phyloP scores from a whole-genome alignment of 1,140 invertebrate genomes.

The Ceratosolen fusciceps region DNA sequence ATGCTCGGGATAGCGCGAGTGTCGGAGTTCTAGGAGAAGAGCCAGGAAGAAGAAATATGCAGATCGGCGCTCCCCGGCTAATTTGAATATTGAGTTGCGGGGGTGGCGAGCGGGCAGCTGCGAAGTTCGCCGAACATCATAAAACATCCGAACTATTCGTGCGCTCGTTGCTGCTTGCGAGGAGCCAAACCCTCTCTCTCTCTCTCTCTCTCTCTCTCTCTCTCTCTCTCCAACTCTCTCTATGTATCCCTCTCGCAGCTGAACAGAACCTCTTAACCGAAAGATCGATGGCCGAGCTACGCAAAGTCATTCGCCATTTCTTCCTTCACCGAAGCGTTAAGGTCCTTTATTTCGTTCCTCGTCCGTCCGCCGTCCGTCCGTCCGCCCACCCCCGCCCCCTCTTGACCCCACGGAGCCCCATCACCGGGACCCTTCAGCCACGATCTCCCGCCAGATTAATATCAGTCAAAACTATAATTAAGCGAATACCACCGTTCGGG shows the following conservation, averaged over 20 bases:
- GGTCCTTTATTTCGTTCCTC: slow-evolving; percentile 15
- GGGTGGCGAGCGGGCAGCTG: slow-evolving; percentile 65
- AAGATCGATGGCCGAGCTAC: slow-evolving; percentile 41
- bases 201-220: too few relatives aligned
- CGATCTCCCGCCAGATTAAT: too few relatives aligned
- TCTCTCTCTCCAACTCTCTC: too few relatives aligned
- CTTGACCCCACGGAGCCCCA: too few relatives aligned
- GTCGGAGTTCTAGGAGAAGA: not conserved
- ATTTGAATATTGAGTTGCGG: slow-evolving; percentile 70
- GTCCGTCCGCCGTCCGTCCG: not conserved
- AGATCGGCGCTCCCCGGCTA: slow-evolving; percentile 48
- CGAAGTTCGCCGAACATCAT: slow-evolving; percentile 64
- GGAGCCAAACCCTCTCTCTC: too few relatives aligned
- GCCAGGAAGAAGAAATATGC: slow-evolving; percentile 28
- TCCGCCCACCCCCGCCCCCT: not conserved
- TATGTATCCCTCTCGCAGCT: too few relatives aligned
- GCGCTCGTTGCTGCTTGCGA: too few relatives aligned
- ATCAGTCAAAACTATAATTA: slow-evolving; percentile 42
- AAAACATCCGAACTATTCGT: slow-evolving; percentile 60
- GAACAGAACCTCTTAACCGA: slow-evolving; percentile 23
- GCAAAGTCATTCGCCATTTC: slow-evolving; percentile 36
- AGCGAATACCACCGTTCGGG: slow-evolving; percentile 18
- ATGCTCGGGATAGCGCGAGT: not conserved
- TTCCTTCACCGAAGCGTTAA: slow-evolving; percentile 17
- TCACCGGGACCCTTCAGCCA: too few relatives aligned